Evolutionary conservation across 2,888 invertebrate genomes (phyloP), one percentile per base, ranked within the genome.

Genomic region (Leptinotarsa juncta): DNA sequence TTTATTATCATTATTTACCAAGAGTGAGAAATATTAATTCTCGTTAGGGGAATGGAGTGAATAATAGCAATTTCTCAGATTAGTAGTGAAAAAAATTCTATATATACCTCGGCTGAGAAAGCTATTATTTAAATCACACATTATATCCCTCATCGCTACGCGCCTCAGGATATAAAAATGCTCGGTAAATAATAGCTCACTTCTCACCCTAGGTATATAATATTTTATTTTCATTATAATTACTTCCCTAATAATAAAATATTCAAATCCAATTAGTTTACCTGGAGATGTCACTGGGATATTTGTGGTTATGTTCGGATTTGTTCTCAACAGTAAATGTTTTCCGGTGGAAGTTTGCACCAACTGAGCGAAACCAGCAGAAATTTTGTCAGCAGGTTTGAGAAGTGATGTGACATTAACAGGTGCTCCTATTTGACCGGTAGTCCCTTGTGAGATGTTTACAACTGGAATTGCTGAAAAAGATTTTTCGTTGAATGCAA

Each of bases 331-430:
- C 76, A 93, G 88, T 81, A 93, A 90, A 86, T 94, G 94, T 82
- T 93, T 92, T 12, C 94, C 94, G 70, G 91, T 90, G 32, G 92
- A 90, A 7, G 93, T 93, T 85, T 94, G 94, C 67, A 94, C 93
- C 69, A 94, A 88, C 84, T 94, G 94, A 62, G 93, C 92, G 81
- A 91, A 87, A 79, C 86, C 87, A 3, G 87, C 85, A 12, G 86
- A 84, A 57, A 86, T 83, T 74, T 87, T 87, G 75, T 87, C 87
- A 20, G 84, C 78, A 18, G 86, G 84, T 80, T 86, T 87, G 72
- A 87, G 80, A 51, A 86, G 83, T 16, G 86, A 86, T 14, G 86
- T 82, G 20, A 86, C 83, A 77, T 83, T 86, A 18, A 84, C 82
- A 48, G 84, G 80, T 16, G 81, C 82, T 32, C 83, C 81, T 50